These are phyloP conservation scores for Cantharis rustica DNA, from an alignment of 2,888 invertebrate species.

Conservation along the genomic window DNA sequence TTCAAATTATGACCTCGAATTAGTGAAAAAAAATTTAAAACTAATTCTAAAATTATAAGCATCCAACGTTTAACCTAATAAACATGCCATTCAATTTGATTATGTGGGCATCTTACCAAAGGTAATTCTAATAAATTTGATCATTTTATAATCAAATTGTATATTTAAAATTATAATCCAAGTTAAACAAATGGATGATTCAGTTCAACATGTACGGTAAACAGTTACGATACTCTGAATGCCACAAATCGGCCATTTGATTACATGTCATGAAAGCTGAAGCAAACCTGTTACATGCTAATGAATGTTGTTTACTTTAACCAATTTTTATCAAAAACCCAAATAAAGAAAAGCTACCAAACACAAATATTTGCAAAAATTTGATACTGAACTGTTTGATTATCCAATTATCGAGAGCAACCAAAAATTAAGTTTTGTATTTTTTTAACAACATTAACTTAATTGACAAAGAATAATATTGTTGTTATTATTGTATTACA, in stretches of 20 bases:
- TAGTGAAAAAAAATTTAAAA: background rate
- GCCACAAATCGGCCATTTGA: slow-evolving; percentile 19
- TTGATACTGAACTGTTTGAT: no score
- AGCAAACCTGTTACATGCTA: slow-evolving; percentile 17
- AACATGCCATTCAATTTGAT: background rate
- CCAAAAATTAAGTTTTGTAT: background rate
- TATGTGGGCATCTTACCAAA: background rate
- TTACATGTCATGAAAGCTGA: slow-evolving; percentile 18
- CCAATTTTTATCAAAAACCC: slow-evolving; percentile 8
- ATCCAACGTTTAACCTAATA: background rate
- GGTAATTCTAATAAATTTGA: background rate
- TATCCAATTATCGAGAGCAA: background rate
- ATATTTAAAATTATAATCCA: background rate
- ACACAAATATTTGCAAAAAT: background rate
- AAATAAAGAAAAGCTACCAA: background rate
- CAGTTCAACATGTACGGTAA: slow-evolving; percentile 10
- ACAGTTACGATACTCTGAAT: slow-evolving; percentile 18
- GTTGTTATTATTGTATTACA: no score
- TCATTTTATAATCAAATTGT: background rate
- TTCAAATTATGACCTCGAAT: background rate
- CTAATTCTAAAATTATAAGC: background rate
- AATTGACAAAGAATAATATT: no score
- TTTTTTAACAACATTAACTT: no score
- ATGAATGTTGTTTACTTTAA: slow-evolving; percentile 8
- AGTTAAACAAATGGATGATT: background rate